Evolutionary conservation across 2,797 vertebrate genomes (phyloP).

Genomic region (Lophotriccus pileatus): DNA sequence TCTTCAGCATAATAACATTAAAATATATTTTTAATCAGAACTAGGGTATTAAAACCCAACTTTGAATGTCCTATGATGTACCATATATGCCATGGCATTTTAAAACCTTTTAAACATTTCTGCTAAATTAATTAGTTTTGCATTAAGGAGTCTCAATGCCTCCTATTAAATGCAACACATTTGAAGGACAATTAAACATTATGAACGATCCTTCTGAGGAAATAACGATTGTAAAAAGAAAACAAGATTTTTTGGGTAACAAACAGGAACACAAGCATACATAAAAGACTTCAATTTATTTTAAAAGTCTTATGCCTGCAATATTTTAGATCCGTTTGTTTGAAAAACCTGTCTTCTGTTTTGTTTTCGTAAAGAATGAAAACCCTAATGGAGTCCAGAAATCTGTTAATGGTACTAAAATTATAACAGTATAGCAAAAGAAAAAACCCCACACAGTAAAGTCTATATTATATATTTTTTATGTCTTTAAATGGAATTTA

Average conservation of each 20-base stretch:
- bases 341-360: conserved; percentile 66
- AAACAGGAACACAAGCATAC: conserved; percentile 54
- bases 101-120: conserved; percentile 81
- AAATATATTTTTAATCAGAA: conserved; percentile 79
- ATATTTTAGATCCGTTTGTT: conserved; percentile 56
- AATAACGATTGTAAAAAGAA: conserved; percentile 62
- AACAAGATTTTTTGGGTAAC: conserved; percentile 55
- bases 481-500: conserved; percentile 83
- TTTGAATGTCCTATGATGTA: conserved; percentile 72
- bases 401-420: conserved; percentile 71
- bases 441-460: conserved; percentile 70
- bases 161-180: conserved; percentile 77
- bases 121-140: conserved; percentile 80
- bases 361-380: conserved; percentile 60
- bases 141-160: conserved; percentile 73
- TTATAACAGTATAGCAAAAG: conserved; percentile 69
- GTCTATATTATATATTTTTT: conserved; percentile 78
- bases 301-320: not conserved
- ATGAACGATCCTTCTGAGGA: conserved; percentile 64
- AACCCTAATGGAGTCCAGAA: conserved; percentile 58
- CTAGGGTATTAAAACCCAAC: conserved; percentile 73
- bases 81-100: conserved; percentile 76
- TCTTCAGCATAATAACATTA: conserved; percentile 75
- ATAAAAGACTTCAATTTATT: conserved; percentile 33
- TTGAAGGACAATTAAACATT: conserved; percentile 78